phyloP scores from a whole-genome alignment of 2,797 vertebrate species.

The Eleutherodactylus coqui region DNA sequence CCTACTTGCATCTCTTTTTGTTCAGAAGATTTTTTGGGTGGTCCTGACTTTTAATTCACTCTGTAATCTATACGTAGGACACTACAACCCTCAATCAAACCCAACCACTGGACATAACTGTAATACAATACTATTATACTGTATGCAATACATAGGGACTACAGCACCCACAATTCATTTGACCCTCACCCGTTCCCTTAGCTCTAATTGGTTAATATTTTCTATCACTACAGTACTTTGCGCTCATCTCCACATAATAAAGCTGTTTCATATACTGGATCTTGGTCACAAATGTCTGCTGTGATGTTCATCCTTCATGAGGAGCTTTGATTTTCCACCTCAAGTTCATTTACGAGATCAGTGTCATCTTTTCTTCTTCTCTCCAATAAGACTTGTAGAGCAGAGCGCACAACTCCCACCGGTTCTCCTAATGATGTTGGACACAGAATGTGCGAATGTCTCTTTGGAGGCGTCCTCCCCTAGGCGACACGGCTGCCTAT shows the following conservation, averaged over 20 bases:
- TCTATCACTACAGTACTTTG: neutral
- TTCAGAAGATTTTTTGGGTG: too few relatives aligned
- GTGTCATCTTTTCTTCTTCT: constrained; percentile 68
- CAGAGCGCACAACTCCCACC: constrained; percentile 68
- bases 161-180: neutral
- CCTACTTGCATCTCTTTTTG: too few relatives aligned
- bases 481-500: constrained; percentile 74
- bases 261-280: neutral
- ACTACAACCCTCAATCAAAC: too few relatives aligned
- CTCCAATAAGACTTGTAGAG: constrained; percentile 68
- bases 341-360: constrained; percentile 69
- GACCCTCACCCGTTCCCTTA: neutral
- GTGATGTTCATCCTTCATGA: neutral
- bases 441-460: constrained; percentile 71
- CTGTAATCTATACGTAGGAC: too few relatives aligned
- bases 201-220: neutral
- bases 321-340: constrained; percentile 63
- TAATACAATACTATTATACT: neutral
- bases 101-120: neutral
- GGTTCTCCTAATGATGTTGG: constrained; percentile 80
- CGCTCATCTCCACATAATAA: neutral
- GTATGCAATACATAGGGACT: neutral
- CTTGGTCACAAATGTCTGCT: neutral
- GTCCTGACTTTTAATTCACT: too few relatives aligned
- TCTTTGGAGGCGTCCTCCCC: constrained; percentile 74